Percentiles rank a stretch among this genome's conserved stretches.
Conservation (phyloP, 2,113 vertebrate species). For the Sinocyclocheilus rhinocerous region DNA sequence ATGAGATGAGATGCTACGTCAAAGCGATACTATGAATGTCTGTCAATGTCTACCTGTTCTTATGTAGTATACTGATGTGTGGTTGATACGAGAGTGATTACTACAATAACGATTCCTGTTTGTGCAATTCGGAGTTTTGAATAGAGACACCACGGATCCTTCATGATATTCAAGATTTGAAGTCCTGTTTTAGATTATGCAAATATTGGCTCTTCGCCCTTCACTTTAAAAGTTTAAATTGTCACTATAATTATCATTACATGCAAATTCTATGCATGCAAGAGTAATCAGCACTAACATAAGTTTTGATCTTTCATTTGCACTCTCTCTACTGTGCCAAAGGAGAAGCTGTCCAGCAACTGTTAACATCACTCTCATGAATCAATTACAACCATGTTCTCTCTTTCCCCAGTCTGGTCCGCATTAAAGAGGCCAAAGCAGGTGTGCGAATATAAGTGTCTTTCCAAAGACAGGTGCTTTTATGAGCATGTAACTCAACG, state of each 20-base stretch:
- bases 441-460: not conserved
- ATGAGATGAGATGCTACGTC: too few relatives aligned
- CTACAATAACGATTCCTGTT: not conserved
- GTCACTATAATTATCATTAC: not conserved
- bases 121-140: not conserved
- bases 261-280: not conserved
- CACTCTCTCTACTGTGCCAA: not conserved
- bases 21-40: not conserved
- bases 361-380: not conserved
- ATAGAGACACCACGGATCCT: not conserved
- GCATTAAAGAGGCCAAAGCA: not conserved
- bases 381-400: constrained; percentile 34
- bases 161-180: not conserved
- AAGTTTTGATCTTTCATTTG: not conserved
- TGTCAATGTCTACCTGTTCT: not conserved
- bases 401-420: constrained; percentile 64
- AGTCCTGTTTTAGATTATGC: not conserved
- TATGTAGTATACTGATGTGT: not conserved
- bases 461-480: constrained; percentile 71
- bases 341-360: not conserved
- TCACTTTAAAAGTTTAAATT: not conserved
- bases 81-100: not conserved
- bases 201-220: not conserved
- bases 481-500: constrained; percentile 66
- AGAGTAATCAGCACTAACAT: not conserved